Base-by-base conservation (phyloP, 1,140 invertebrate genomes). In the Colletes gigas region DNA sequence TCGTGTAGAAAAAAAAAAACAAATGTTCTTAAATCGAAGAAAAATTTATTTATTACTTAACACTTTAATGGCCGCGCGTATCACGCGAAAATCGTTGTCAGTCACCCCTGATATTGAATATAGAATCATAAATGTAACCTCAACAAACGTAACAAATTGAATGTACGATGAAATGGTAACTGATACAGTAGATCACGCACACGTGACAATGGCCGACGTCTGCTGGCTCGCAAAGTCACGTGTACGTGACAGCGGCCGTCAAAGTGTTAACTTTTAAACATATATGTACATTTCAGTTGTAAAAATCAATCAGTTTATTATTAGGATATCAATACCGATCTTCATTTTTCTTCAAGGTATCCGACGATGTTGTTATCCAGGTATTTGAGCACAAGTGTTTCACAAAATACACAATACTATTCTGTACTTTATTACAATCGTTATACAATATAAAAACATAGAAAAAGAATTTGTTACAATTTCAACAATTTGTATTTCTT, bases 401-500 rank as follows among this genome's bases (percentile, higher is more conserved):
- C 7, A 47, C 60, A 15, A 30, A 62, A 52, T 41, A 41, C 10
- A 52, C 30, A 47, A 72, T 50, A 50, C 19, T 12, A 47, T 39
- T 59, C 10, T 39, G 41, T 66, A 41, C 17, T 75, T 75, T 47
- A 60, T 72, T 63, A 52, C 7, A 17, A 52, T 50, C 30, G 6
- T 17, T 62, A 17, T 62, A 52, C 15, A 78, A 62, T 60, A 14
- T 21, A 66, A 12, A 30, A 21, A 21, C 5, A 30, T 17, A 41
- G 4, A 47, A 6, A 44, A 50, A 15, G 41, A 52, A 14, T 17
- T 39, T 41, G 21, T 86, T 39, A 77, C 10, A 63, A 3, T 44
- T 95, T 96, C 74, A 97, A 96, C n/a, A 99, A 93, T 94, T 99
- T 99, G 73, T 98, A 97, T 91, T 97, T 96, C 88, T 97, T 97